Evolutionary conservation across 2,888 invertebrate species (phyloP), one percentile per base, ranked within the genome.

Genomic region (Acronicta leporina): DNA sequence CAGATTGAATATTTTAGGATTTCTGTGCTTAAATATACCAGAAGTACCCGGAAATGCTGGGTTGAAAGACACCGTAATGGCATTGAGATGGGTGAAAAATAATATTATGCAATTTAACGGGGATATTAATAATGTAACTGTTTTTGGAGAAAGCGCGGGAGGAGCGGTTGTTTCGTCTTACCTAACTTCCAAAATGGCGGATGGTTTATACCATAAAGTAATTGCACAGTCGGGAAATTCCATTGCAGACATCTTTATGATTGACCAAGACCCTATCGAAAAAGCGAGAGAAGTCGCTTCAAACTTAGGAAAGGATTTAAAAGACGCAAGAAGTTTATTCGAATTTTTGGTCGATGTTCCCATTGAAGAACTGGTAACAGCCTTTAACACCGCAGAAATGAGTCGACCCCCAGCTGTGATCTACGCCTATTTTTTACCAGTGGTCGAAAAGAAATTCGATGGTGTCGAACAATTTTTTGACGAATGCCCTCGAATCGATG

Each of bases 21-120:
- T 92, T 68, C 61, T 94, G 0, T 90, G 91, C 55, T 76, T 94
- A 42, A 70, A 92, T 57, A 85, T 83, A 40, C 85, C 88, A 0
- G 92, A 93, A 72, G 91, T 87, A 0, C 92, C 94, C 0, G 94
- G 94, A 0, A 94, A 94, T 57, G 88, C 88, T 0, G 93, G 85
- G 0, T 63, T 91, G 3, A 94, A 94, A 77, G 94, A 94, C 46
- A 80, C 86, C 0, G 78, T 86, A 0, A 83, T 89, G 78, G 94
- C 94, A 0, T 63, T 94, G 5, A 84, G 78, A 78, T 94, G 94
- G 94, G 88, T 94, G 0, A 85, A 83, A 41, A 75, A 68, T 38
- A 94, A 94, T 72, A 91, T 94, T 13, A 51, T 27, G 0, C 51
- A 67, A 10, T 94, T 94, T 48, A 91, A 90, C 60, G 94, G 94